Conservation (phyloP, 1,140 invertebrate genomes). For the Sinella curviseta region DNA sequence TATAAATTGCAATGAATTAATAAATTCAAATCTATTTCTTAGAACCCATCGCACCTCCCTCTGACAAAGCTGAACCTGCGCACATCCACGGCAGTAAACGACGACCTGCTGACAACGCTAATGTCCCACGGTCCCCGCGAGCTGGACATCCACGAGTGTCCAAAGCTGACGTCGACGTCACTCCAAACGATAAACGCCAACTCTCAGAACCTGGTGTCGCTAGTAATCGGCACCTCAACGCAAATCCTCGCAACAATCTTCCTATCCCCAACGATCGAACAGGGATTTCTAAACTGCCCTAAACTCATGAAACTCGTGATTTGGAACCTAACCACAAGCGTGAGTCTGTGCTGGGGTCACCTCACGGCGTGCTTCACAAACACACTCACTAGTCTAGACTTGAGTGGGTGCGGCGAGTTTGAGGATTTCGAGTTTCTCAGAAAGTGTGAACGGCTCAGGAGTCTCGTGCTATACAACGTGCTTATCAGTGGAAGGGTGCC, state of each 20-base stretch:
- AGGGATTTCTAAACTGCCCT: not conserved
- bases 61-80: slow-evolving; percentile 69
- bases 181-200: slow-evolving; percentile 63
- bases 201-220: slow-evolving; percentile 52
- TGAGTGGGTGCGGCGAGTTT: slow-evolving; percentile 70
- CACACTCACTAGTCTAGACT: slow-evolving; percentile 72
- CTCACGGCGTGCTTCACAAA: slow-evolving; percentile 52
- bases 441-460: not conserved
- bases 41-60: slow-evolving; percentile 65
- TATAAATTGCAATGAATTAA: slow-evolving; percentile 60
- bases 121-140: slow-evolving; percentile 70
- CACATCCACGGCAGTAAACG: slow-evolving; percentile 66
- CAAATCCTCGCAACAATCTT: slow-evolving; percentile 48
- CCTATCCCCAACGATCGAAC: not conserved
- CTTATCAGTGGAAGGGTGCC: not conserved
- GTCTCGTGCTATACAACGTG: slow-evolving; percentile 18
- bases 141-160: slow-evolving; percentile 72
- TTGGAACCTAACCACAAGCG: slow-evolving; percentile 4
- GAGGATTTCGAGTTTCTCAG: slow-evolving; percentile 27
- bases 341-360: slow-evolving; percentile 1
- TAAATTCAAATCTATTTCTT: too few relatives aligned
- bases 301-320: slow-evolving; percentile 9
- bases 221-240: slow-evolving; percentile 53
- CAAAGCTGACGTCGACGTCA: slow-evolving; percentile 63
- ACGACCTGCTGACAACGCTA: slow-evolving; percentile 67